Percentiles rank a stretch among this genome's conserved stretches.
These are phyloP conservation scores for Zhengitettix transpicula DNA, from an alignment of 2,888 invertebrate species.

Conservation along the genomic window DNA sequence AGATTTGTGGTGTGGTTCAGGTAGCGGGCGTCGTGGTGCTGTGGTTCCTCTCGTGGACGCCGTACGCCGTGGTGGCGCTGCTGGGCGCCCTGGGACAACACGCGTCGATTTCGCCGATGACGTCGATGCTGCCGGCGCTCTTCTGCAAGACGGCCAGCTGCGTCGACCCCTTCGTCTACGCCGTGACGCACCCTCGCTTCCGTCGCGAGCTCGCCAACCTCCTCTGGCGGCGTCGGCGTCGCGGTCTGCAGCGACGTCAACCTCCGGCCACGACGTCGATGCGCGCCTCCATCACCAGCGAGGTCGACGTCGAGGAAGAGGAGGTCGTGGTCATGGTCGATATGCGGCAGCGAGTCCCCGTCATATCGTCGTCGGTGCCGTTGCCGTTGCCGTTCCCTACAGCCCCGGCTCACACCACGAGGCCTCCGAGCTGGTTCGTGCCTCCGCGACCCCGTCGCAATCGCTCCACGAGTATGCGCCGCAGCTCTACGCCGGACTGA, in stretches of 20 bases:
- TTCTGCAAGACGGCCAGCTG: conserved; percentile 70
- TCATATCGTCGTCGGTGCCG: neutral
- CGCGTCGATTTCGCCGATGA: conserved; percentile 44
- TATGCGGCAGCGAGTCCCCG: neutral
- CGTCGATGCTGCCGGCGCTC: conserved; percentile 60
- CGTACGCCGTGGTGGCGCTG: conserved; percentile 59
- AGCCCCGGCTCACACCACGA: neutral
- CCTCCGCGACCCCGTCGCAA: conserved; percentile 17
- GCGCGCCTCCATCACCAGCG: neutral
- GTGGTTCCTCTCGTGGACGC: conserved; percentile 70
- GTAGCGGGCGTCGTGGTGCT: conserved; percentile 51
- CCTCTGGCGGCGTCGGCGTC: neutral
- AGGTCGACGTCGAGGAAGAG: conserved; percentile 13
- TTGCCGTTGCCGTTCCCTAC: neutral
- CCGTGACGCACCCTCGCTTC: conserved; percentile 63
- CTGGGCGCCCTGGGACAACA: conserved; percentile 51
- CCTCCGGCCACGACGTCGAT: neutral
- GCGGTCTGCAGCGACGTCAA: neutral
- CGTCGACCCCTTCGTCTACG: conserved; percentile 65
- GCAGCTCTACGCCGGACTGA: neutral
- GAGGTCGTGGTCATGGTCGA: conserved; percentile 33
- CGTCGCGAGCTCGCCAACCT: conserved; percentile 39
- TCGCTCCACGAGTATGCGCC: conserved; percentile 7
- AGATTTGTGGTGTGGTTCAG: no score
- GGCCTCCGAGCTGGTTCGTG: conserved; percentile 13